phyloP scores from a whole-genome alignment of 2,888 invertebrate species.

The Temnothorax unifasciatus region DNA sequence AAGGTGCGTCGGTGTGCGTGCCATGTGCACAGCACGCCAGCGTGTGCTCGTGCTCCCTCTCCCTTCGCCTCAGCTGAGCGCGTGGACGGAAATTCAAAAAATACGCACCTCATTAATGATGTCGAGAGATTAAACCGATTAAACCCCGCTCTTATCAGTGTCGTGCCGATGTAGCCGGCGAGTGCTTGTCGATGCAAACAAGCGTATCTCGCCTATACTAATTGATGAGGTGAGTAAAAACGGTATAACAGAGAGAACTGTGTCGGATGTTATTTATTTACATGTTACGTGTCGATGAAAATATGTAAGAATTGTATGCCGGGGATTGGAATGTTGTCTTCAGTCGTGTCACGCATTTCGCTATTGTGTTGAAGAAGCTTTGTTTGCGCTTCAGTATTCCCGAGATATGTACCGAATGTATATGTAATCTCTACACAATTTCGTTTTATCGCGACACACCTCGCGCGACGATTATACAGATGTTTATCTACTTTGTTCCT shows the following conservation, averaged over 20 bases:
- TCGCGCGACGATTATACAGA: neutral
- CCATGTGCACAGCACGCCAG: neutral
- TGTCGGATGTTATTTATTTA: neutral
- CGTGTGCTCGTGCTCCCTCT: neutral
- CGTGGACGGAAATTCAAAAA: slow-evolving; percentile 35
- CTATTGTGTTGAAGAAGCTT: neutral
- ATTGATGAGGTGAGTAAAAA: slow-evolving; percentile 3
- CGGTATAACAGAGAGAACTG: too few relatives aligned
- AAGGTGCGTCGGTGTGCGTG: neutral
- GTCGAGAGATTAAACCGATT: slow-evolving; percentile 20
- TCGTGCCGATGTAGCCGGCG: neutral
- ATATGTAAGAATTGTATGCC: neutral
- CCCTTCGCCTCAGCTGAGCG: neutral
- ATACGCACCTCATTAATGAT: slow-evolving; percentile 31
- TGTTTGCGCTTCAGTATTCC: neutral
- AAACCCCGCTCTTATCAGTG: slow-evolving; percentile 18
- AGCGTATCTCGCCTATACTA: neutral
- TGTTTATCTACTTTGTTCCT: slow-evolving; percentile 6
- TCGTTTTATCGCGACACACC: neutral
- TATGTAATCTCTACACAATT: neutral
- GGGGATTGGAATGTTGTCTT: neutral
- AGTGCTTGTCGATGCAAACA: neutral
- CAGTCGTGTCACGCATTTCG: neutral
- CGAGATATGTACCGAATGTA: neutral
- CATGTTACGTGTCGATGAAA: neutral